Evolutionary conservation across 2,888 invertebrate species (phyloP), one percentile per base, ranked within the genome.

Genomic region (Dryobota labecula): DNA sequence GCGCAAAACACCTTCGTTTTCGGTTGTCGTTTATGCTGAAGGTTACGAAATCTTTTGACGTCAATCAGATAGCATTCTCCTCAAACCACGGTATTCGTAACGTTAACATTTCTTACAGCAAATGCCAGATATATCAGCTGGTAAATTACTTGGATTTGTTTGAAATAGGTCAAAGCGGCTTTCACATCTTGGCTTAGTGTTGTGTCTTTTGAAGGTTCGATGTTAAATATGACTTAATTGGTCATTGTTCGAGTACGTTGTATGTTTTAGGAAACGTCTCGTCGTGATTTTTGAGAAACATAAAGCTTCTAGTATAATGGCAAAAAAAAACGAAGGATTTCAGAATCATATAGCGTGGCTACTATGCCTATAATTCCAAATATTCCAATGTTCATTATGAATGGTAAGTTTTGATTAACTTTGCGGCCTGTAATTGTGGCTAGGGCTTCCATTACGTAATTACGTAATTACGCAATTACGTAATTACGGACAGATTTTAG

Each of bases 41-140:
- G 72, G 67, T 79, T 76, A 72, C 60, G n/a, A 63, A 73, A 47
- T 70, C 18, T 61, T 43, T 74, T 74, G 73, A 66, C 72, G 76
- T 74, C 73, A 70, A 70, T 36, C 38, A 33, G 33, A 41, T 41
- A 38, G 51, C 60, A 47, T 70, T 70, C 58, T 73, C 36, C 18
- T 61, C 30, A 13, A 41, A 58, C 41, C 27, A 53, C 30, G 20
- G 41, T 27, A 61, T 61, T 67, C 33, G 36, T 57, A 47, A 58
- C 27, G 30, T 49, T 63, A 53, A 54, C 43, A 54, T 58, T 70
- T 64, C 45, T 66, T n/a, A 43, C 24, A n/a, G 20, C 3, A 61
- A 66, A 57, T 72, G 47, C 66, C 60, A 68, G 45, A 53, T 53
- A 33, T 30, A 57, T 53, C 47, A 45, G 45, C 53, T 45, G 0